Percentiles rank a stretch among this genome's conserved stretches.
Evolutionary conservation across 2,888 invertebrate species (phyloP).

Genomic region (Leptinotarsa juncta): DNA sequence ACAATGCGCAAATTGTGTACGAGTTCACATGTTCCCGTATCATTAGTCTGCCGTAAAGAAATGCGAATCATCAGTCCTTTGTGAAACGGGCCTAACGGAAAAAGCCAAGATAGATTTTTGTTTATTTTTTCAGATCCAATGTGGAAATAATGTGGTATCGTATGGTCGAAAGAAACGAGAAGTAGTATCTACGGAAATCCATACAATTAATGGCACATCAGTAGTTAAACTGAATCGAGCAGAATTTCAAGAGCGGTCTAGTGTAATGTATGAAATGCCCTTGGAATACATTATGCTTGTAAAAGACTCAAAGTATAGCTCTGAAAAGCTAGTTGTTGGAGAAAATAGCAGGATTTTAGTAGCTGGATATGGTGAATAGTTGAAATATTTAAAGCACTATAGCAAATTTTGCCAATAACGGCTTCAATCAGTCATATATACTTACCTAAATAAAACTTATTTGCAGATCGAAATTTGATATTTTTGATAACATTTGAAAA

Average conservation of each 20-base stretch:
- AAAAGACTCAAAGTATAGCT: slow-evolving; percentile 68
- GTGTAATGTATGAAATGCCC: slow-evolving; percentile 64
- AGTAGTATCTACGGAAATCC: slow-evolving; percentile 40
- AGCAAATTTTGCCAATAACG: too few relatives aligned
- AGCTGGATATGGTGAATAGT: slow-evolving; percentile 68
- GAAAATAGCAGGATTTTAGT: slow-evolving; percentile 70
- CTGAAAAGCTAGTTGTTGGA: slow-evolving; percentile 76
- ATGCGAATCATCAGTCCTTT: too few relatives aligned
- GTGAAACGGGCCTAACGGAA: too few relatives aligned
- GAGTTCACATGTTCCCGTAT: too few relatives aligned
- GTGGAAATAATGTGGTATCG: slow-evolving; percentile 61
- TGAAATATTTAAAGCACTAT: neutral
- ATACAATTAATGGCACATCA: slow-evolving; percentile 53
- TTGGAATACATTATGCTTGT: slow-evolving; percentile 72
- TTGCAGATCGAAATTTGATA: too few relatives aligned
- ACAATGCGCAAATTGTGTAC: too few relatives aligned
- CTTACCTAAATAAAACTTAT: too few relatives aligned
- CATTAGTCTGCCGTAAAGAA: too few relatives aligned
- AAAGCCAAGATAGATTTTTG: neutral
- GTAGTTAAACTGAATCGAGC: slow-evolving; percentile 50
- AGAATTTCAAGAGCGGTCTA: slow-evolving; percentile 46
- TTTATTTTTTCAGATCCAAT: slow-evolving; percentile 60
- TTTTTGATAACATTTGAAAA: too few relatives aligned
- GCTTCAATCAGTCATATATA: too few relatives aligned
- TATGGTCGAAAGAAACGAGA: slow-evolving; percentile 61